Conservation (phyloP, 2,888 invertebrate genomes). For the Cerastis rubricosa region DNA sequence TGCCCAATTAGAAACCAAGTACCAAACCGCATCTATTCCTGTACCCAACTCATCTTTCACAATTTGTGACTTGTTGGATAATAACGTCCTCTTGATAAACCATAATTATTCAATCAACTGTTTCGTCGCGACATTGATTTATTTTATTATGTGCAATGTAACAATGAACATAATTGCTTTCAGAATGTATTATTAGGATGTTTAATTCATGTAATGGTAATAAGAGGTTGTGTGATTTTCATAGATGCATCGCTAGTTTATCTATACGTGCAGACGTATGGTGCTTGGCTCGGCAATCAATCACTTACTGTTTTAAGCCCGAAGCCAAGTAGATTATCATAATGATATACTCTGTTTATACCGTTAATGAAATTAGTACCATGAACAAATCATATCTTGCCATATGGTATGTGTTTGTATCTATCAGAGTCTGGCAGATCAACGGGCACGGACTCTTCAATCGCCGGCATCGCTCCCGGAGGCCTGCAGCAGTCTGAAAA, state of each 20-base stretch:
- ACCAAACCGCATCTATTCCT: conserved; percentile 75
- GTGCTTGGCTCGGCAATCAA: conserved; percentile 42
- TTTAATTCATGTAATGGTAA: conserved; percentile 62
- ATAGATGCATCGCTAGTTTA: conserved; percentile 29
- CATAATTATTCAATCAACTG: conserved; percentile 60
- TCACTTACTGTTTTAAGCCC: conserved; percentile 42
- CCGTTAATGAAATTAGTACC: conserved; percentile 27
- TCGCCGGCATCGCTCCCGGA: too few species aligned
- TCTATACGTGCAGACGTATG: conserved; percentile 28
- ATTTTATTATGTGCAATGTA: conserved; percentile 55
- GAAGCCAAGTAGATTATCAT: conserved; percentile 37
- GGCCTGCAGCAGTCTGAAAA: too few species aligned
- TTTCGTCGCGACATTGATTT: conserved; percentile 45
- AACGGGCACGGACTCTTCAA: too few species aligned
- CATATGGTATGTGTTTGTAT: background rate
- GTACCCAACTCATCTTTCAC: conserved; percentile 61
- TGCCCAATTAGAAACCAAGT: conserved; percentile 73
- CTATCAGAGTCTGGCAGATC: conserved; percentile 18
- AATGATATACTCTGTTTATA: conserved; percentile 6
- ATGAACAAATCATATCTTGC: background rate
- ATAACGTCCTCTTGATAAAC: conserved; percentile 52
- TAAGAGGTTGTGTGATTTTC: conserved; percentile 43
- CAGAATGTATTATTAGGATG: conserved; percentile 57
- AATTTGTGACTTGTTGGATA: conserved; percentile 62
- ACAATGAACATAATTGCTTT: conserved; percentile 62